Base-by-base conservation (phyloP, 1,140 invertebrate species). In the Drosophila pseudoobscura region DNA sequence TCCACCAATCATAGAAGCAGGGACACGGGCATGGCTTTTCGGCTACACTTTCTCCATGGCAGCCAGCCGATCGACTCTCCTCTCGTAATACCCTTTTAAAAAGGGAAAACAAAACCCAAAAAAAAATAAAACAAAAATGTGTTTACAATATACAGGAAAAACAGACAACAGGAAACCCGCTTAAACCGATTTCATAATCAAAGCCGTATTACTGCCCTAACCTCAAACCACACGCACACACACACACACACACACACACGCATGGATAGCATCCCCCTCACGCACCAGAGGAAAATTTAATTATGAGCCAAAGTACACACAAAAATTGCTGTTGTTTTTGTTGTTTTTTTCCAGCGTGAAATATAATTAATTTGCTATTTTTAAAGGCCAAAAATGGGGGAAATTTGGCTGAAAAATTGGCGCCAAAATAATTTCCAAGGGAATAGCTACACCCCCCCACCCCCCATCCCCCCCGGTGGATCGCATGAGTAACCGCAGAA, bases 161-260 rank as follows among this genome's bases (percentile, higher is more conserved):
- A 75, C 26, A 44, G 51, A 55, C 3, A 49, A 15, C 63, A 20
- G 20, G 31, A 0, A 53, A 56, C 52, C 77, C 73, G 68, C 62
- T 85, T 87, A 85, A 87, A 85, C 79, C 82, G 82, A 85, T 85
- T 85, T 85, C 80, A 83, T 78, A 87, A 85, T 85, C 82, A 85
- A 87, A 87, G 76, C 65, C 61, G 55, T 75, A 87, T 85, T 85
- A 80, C 68, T 55, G 54, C 9, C 29, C 44, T 31, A 29, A 50
- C 15, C 20, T 39, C 26, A 26, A 35, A 47, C 15, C 45, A 17
- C 15, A 49, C 50, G 46, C 44, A 61, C 61, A 29, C 49, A 24
- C 31, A 46, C 65, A 55, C 8, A 20, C 1, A 20, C 20, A 20
- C 20, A 20, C 20, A 20, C 20, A 20, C 20, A 20, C 20, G 2